These are phyloP conservation scores for Amphiprion ocellaris DNA, from an alignment of 2,113 vertebrate genomes.

Conservation along the genomic window DNA sequence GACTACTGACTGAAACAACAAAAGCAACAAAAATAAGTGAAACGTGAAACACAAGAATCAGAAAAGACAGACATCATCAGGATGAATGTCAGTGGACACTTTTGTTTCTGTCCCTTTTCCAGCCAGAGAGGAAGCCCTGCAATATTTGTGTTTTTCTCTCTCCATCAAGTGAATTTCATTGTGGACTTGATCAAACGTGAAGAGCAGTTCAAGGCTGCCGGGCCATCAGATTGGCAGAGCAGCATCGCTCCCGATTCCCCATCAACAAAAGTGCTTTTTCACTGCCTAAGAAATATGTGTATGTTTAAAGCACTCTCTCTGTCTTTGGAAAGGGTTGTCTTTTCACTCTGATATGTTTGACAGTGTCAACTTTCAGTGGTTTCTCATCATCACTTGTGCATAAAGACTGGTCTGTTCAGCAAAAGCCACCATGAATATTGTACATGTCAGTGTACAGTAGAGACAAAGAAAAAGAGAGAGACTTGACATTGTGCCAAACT, in stretches of 20 bases:
- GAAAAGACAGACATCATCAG: slow-evolving; percentile 77
- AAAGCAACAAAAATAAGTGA: slow-evolving; percentile 62
- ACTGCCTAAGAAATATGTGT: slow-evolving; percentile 91
- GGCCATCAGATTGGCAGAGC: slow-evolving; percentile 70
- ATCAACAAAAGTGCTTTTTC: slow-evolving; percentile 96
- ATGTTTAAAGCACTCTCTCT: slow-evolving; percentile 70
- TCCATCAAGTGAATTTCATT: slow-evolving; percentile 88
- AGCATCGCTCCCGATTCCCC: slow-evolving; percentile 89
- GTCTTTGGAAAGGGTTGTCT: slow-evolving; percentile 85
- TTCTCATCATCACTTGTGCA: slow-evolving; percentile 91
- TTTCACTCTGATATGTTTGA: slow-evolving; percentile 88
- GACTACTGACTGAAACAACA: slow-evolving; percentile 59
- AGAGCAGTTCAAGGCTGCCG: slow-evolving; percentile 88
- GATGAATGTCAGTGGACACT: slow-evolving; percentile 80
- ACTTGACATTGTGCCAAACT: slow-evolving; percentile 85
- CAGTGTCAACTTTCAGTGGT: slow-evolving; percentile 91
- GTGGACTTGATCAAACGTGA: slow-evolving; percentile 87
- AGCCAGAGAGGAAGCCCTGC: slow-evolving; percentile 79
- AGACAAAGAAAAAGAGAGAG: slow-evolving; percentile 45
- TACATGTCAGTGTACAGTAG: slow-evolving; percentile 66
- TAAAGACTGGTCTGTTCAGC: slow-evolving; percentile 86
- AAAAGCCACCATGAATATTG: slow-evolving; percentile 52
- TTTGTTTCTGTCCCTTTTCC: slow-evolving; percentile 86
- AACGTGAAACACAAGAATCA: slow-evolving; percentile 46
- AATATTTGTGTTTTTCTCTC: slow-evolving; percentile 94